phyloP scores from a whole-genome alignment of 2,888 invertebrate species.

The Chrysolina americana region DNA sequence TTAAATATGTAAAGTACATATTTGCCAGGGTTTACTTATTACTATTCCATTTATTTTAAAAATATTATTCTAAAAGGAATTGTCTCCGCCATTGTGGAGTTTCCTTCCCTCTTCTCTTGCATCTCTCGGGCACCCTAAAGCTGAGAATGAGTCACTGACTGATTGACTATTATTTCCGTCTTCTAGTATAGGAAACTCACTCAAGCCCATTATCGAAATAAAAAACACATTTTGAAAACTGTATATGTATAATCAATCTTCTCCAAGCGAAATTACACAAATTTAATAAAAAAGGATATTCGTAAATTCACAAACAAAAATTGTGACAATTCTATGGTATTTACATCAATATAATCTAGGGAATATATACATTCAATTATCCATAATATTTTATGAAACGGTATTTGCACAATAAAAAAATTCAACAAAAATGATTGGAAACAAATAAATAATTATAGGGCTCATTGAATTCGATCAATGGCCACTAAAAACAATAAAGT shows the following conservation, averaged over 20 bases:
- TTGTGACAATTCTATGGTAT: conserved; percentile 20
- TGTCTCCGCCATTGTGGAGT: no score
- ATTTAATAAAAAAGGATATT: conserved; percentile 21
- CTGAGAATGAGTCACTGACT: no score
- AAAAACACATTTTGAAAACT: conserved; percentile 2
- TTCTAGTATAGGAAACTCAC: neutral
- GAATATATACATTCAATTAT: conserved; percentile 13
- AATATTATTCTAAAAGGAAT: no score
- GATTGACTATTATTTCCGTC: no score
- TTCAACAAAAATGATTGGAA: conserved; percentile 1
- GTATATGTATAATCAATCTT: conserved; percentile 6
- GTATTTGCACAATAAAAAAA: conserved; percentile 16
- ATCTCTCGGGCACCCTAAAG: no score
- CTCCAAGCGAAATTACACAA: conserved; percentile 23
- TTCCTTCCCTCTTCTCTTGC: no score
- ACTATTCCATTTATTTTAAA: no score
- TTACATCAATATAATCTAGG: conserved; percentile 19
- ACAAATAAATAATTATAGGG: conserved; percentile 15
- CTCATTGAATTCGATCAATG: neutral
- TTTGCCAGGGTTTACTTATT: no score
- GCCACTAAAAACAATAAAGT: conserved; percentile 18
- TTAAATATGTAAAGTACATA: no score
- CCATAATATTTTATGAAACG: neutral
- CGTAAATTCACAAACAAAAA: conserved; percentile 23
- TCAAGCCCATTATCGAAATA: neutral